Percentiles rank a stretch among this genome's conserved stretches.
These are phyloP conservation scores for Anoplophora glabripennis DNA, from an alignment of 1,140 invertebrate genomes.

Conservation along the genomic window DNA sequence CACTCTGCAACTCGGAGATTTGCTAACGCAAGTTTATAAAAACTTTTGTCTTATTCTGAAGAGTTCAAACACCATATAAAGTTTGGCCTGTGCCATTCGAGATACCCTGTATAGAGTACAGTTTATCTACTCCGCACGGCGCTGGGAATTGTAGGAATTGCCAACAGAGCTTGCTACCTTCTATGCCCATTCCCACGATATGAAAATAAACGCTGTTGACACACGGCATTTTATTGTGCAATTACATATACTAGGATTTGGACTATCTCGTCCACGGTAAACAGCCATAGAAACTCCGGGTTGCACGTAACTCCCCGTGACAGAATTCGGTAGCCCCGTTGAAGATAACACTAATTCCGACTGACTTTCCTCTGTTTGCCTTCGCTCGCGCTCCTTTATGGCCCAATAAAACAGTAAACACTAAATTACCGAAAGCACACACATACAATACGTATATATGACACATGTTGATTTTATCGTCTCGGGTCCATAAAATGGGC, in stretches of 20 bases:
- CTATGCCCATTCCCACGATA: too few relatives aligned
- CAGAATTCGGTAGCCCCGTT: slow-evolving; percentile 13
- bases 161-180: too few relatives aligned
- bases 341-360: slow-evolving; percentile 23
- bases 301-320: slow-evolving; percentile 10
- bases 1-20: too few relatives aligned
- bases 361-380: slow-evolving; percentile 22
- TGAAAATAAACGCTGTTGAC: slow-evolving; percentile 6
- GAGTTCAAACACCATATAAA: too few relatives aligned
- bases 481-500: neutral
- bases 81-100: too few relatives aligned
- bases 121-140: too few relatives aligned
- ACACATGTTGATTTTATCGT: slow-evolving; percentile 25
- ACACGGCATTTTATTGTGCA: slow-evolving; percentile 19
- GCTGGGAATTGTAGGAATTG: too few relatives aligned
- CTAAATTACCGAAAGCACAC: slow-evolving; percentile 24
- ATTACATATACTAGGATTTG: slow-evolving; percentile 20
- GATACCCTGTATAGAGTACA: too few relatives aligned
- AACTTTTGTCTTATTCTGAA: too few relatives aligned
- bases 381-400: slow-evolving; percentile 20
- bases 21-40: too few relatives aligned
- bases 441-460: slow-evolving; percentile 19
- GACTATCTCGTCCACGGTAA: slow-evolving; percentile 16
- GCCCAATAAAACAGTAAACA: slow-evolving; percentile 24
- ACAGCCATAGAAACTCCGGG: slow-evolving; percentile 11